Evolutionary conservation across 2,888 invertebrate genomes (phyloP), one percentile per base, ranked within the genome.

Genomic region (Leistus spinibarbis): DNA sequence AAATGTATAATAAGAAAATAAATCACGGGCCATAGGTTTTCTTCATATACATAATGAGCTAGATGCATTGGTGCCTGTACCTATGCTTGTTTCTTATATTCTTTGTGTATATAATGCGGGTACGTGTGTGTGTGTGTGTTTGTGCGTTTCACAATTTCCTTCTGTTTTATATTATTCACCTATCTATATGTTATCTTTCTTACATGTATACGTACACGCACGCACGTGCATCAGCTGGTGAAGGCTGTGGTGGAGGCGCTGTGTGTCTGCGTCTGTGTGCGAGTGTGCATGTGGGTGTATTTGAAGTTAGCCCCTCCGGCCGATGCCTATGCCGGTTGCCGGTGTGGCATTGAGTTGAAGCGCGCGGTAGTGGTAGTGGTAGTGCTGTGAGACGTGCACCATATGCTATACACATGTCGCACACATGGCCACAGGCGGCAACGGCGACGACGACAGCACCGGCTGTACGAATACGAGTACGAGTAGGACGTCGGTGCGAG

Each of bases 331-430:
- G 22, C 24, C 16, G 23, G 19, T 23, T 9, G 64, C 13, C 24
- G 24, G 64, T 22, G 23, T 10, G 19, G n/a, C 17, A 16, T 57
- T 19, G 20, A 57, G 57, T 20, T 13, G 20, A 9, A 57, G 57
- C 20, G 71, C 40, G 56, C 56, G 27, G 13, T 63, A n/a, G 54
- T 4, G 54, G 24, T 60, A 16, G 23, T 16, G 64, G 23, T 27
- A 40, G 40, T 24, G 40, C 65, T 54, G 66, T 66, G 72, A 72
- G 72, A 72, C 72, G 66, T 64, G 65, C 72, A 78, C 80, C 80
- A 80, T 80, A 80, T 80, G 80, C 78, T 77, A 75, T 77, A 76
- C 79, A 77, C 77, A 77, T 78, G 78, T 78, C 77, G 72, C 76
- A 77, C 80, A 80, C 79, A 79, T 80, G 79, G 78, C 77, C 77